Evolutionary conservation across 2,797 vertebrate genomes (phyloP).

Genomic region (Manis pentadactyla): DNA sequence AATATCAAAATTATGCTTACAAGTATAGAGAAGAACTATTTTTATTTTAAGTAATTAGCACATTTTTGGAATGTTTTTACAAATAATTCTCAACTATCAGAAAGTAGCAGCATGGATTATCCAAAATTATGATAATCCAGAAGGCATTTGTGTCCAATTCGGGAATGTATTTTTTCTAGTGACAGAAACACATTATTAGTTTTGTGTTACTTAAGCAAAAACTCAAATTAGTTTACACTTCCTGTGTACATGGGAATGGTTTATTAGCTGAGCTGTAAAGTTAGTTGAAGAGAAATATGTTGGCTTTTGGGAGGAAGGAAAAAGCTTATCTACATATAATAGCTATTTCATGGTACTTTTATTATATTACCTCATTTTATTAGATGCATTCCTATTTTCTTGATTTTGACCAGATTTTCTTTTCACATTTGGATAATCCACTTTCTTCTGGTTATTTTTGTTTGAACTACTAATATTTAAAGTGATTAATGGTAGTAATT

Average conservation of each 20-base stretch:
- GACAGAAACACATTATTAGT: conserved; percentile 52
- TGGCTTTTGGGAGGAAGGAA: not conserved
- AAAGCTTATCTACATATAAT: not conserved
- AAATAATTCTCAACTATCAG: conserved; percentile 61
- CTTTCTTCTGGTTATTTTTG: not conserved
- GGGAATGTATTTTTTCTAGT: conserved; percentile 16
- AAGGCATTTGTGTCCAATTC: conserved; percentile 42
- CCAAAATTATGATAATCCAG: conserved; percentile 56
- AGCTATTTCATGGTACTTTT: not conserved
- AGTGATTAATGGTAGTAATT: not conserved
- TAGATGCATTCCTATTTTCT: not conserved
- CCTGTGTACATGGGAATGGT: not conserved
- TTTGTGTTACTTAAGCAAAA: conserved; percentile 64
- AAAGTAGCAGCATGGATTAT: conserved; percentile 55
- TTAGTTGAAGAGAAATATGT: not conserved
- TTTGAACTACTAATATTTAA: not conserved
- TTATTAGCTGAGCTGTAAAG: not conserved
- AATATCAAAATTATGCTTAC: conserved; percentile 74
- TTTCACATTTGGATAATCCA: not conserved
- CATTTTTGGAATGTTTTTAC: conserved; percentile 61
- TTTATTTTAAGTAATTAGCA: conserved; percentile 77
- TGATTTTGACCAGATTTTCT: not conserved
- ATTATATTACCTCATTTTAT: not conserved
- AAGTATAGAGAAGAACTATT: conserved; percentile 70
- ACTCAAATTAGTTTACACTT: conserved; percentile 57